These are phyloP conservation scores for Phasia obesa DNA, from an alignment of 2,888 invertebrate species.

Conservation along the genomic window DNA sequence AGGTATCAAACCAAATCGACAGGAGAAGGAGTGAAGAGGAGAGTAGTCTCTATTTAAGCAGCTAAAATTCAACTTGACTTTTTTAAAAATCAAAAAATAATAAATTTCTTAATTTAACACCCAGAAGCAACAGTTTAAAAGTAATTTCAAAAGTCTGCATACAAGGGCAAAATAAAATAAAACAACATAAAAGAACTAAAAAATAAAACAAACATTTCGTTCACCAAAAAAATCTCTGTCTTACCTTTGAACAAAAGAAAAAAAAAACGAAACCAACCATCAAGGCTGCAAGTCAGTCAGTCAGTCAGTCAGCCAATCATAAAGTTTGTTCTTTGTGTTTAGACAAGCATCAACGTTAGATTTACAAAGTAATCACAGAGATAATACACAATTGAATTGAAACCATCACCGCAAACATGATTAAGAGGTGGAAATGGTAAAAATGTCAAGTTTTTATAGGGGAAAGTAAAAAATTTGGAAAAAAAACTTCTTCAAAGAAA, in stretches of 20 bases:
- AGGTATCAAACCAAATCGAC: constrained; percentile 18
- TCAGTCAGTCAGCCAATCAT: constrained; percentile 27
- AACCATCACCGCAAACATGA: constrained; percentile 30
- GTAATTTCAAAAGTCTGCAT: constrained; percentile 16
- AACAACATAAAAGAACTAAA: background rate
- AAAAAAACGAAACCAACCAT: background rate
- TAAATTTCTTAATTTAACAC: constrained; percentile 43
- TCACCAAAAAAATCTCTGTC: too few species aligned
- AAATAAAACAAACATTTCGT: background rate
- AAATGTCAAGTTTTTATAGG: too few species aligned
- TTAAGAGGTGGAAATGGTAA: constrained; percentile 22
- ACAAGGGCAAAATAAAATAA: background rate
- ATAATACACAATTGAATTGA: constrained; percentile 46
- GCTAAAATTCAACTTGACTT: background rate
- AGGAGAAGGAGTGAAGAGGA: background rate
- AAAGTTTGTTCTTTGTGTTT: constrained; percentile 17
- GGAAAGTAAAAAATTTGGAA: background rate
- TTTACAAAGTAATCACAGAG: constrained; percentile 18
- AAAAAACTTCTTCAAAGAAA: too few species aligned
- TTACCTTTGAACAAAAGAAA: background rate
- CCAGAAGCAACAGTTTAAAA: constrained; percentile 46
- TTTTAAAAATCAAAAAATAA: constrained; percentile 21
- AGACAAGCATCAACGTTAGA: background rate
- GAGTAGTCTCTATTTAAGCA: constrained; percentile 21
- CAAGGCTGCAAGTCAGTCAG: too few species aligned